Conservation (phyloP, 2,888 invertebrate species). For the Eupithecia subumbrata region DNA sequence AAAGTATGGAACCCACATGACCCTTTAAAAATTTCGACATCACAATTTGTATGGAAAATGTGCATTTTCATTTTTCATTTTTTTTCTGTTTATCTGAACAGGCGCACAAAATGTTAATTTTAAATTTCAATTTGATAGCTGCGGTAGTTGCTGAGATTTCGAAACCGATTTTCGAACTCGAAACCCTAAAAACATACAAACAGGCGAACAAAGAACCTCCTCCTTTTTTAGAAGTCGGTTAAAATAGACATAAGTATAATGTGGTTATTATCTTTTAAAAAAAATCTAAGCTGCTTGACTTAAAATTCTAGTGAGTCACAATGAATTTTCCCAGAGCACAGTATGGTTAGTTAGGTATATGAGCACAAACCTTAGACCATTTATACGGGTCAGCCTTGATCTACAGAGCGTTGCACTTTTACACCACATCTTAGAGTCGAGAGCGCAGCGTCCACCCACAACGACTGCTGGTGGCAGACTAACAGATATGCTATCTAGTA, state of each 20-base stretch:
- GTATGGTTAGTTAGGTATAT: not conserved
- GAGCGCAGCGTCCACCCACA: slow-evolving; percentile 8
- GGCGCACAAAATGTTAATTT: no score
- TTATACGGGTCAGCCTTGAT: slow-evolving; percentile 17
- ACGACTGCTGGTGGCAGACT: slow-evolving; percentile 11
- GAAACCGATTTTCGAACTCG: no score
- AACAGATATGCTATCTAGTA: slow-evolving; percentile 5
- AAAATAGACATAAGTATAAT: not conserved
- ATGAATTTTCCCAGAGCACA: not conserved
- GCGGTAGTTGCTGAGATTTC: no score
- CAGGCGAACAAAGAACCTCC: no score
- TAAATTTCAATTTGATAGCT: no score
- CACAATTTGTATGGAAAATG: no score
- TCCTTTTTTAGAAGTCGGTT: no score
- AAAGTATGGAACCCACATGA: no score
- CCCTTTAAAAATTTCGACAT: no score
- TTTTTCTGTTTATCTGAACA: no score
- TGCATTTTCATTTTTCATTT: no score
- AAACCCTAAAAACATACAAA: no score
- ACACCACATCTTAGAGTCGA: slow-evolving; percentile 32
- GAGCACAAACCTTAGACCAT: slow-evolving; percentile 20
- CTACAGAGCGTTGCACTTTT: slow-evolving; percentile 35
- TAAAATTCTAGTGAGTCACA: not conserved
- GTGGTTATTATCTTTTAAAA: not conserved
- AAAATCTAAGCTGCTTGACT: not conserved